Conservation (phyloP, 1,140 invertebrate species). For the Orchesella cincta region DNA sequence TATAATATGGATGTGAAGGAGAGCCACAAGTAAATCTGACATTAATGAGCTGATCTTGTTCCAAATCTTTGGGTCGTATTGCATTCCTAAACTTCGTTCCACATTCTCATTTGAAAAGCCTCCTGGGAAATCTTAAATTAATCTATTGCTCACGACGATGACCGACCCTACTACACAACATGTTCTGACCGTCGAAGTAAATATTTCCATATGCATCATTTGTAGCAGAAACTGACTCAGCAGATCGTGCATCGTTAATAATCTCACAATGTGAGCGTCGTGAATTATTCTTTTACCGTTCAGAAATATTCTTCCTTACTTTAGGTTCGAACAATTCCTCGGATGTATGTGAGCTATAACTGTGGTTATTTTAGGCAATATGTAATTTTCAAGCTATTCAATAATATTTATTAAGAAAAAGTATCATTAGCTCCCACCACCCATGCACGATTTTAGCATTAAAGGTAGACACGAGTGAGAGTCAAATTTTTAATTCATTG, state of each 20-base stretch:
- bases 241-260: conserved; percentile 15
- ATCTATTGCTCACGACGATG: background rate
- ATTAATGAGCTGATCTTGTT: conserved; percentile 1
- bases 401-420: background rate
- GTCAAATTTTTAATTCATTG: background rate
- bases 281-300: background rate
- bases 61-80: background rate
- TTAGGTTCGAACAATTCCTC: background rate
- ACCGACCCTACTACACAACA: background rate
- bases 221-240: background rate
- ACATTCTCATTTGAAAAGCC: background rate
- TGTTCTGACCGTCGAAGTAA: background rate
- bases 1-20: too few species aligned
- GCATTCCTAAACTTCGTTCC: background rate
- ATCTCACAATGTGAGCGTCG: background rate
- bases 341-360: background rate
- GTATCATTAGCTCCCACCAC: background rate
- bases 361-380: background rate
- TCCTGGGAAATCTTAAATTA: conserved; percentile 9
- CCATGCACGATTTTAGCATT: background rate
- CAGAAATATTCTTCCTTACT: background rate
- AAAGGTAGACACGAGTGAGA: background rate
- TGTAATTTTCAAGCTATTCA: background rate
- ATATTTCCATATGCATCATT: background rate
- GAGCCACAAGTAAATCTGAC: too few species aligned